phyloP scores from a whole-genome alignment of 2,888 invertebrate genomes.

The Gymnocheta viridis region DNA sequence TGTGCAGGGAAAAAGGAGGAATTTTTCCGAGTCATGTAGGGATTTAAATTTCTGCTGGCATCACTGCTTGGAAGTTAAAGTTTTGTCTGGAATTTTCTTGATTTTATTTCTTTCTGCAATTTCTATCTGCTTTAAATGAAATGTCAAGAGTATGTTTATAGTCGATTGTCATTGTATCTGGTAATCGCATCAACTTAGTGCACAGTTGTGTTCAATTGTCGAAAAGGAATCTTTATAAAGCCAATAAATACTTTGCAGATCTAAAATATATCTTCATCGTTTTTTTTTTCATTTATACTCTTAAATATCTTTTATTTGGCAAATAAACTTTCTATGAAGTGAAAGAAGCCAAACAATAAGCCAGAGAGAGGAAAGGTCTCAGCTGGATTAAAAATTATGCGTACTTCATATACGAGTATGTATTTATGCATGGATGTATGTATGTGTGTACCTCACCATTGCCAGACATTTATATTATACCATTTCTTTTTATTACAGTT shows the following conservation, averaged over 20 bases:
- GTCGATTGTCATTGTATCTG: conserved; percentile 13
- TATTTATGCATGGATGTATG: too few relatives aligned
- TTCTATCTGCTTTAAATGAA: neutral
- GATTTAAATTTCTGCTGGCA: too few relatives aligned
- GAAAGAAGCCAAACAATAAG: neutral
- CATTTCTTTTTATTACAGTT: conserved; percentile 45
- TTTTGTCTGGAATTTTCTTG: neutral
- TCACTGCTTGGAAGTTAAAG: too few relatives aligned
- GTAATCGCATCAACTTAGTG: neutral
- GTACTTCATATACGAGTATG: too few relatives aligned
- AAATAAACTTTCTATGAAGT: conserved; percentile 29
- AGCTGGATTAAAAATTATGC: conserved; percentile 71
- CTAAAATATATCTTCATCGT: conserved; percentile 8
- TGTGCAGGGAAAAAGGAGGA: too few relatives aligned
- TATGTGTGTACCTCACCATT: conserved; percentile 63
- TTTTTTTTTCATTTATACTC: conserved; percentile 12
- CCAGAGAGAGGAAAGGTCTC: conserved; percentile 41
- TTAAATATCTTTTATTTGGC: neutral
- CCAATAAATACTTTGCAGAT: conserved; percentile 59
- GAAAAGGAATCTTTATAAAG: conserved; percentile 13
- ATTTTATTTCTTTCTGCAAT: neutral
- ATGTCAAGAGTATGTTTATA: conserved; percentile 46
- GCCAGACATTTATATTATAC: conserved; percentile 69
- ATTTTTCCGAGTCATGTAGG: too few relatives aligned
- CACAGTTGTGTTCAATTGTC: neutral